Conservation (phyloP, 2,888 invertebrate genomes). For the Phengaris arion region DNA sequence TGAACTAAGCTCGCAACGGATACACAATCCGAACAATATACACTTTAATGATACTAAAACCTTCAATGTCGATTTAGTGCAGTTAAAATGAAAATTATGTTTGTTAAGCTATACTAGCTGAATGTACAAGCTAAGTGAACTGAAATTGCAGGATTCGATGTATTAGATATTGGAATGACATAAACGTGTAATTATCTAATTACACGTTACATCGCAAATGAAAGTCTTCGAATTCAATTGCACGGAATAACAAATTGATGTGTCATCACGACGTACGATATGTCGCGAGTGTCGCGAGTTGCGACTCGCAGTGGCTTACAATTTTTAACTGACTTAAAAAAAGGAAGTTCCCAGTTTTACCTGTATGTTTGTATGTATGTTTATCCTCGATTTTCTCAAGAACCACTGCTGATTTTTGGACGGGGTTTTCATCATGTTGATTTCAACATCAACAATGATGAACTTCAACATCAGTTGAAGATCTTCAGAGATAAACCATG, state of each 20-base stretch:
- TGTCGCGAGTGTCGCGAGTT: not conserved
- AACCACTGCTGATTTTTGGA: too few species aligned
- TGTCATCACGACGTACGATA: not conserved
- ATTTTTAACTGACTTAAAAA: too few species aligned
- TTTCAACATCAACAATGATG: too few species aligned
- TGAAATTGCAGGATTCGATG: not conserved
- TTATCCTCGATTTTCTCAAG: too few species aligned
- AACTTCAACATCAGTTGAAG: too few species aligned
- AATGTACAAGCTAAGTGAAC: not conserved
- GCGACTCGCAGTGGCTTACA: too few species aligned
- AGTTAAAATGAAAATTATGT: not conserved
- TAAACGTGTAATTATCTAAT: not conserved
- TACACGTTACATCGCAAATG: not conserved
- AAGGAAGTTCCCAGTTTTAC: too few species aligned
- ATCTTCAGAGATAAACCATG: too few species aligned
- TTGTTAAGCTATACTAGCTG: not conserved
- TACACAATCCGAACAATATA: not conserved
- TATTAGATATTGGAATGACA: not conserved
- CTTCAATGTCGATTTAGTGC: too few species aligned
- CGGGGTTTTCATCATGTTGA: too few species aligned
- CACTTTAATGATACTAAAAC: too few species aligned
- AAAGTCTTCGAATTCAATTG: conserved; percentile 1
- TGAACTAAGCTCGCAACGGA: not conserved
- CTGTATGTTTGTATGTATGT: too few species aligned
- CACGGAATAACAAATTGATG: not conserved